Base-by-base conservation (phyloP, 2,113 vertebrate genomes). In the Choloepus hoffmanni region DNA sequence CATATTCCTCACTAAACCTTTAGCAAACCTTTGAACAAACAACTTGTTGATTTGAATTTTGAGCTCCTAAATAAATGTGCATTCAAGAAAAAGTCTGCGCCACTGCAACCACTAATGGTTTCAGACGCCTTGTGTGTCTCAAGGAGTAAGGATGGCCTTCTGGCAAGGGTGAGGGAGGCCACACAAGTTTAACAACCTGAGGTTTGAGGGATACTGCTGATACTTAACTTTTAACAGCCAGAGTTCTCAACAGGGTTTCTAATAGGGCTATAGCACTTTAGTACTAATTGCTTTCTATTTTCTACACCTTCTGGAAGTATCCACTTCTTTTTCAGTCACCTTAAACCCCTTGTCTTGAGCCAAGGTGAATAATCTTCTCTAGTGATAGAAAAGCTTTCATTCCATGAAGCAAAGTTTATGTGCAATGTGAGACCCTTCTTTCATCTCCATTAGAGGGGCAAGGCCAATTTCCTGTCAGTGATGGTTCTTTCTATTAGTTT, bases 41-140 rank as follows among this genome's bases (percentile, higher is more conserved):
- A 95, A 95, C 45, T 6, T 45, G 21, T 50, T 88, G 33, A 83
- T 89, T 88, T 77, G 23, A 90, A 88, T 90, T 95, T 24, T 88
- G 30, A 95, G 67, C 24, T 60, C 67, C 19, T 60, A 30, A n/a
- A 43, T 45, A 53, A 73, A 45, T 50, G 7, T 62, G 55, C 79
- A 50, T 36, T 90, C 7, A 33, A 90, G 40, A 79, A 87, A 81
- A 45, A 1, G 21, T 10, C 11, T 72, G 36, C 5, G 16, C 18
- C 9, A 43, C 15, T 36, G 53, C 19, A 18, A 16, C 16, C 14
- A 12, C 14, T 55, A 33, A 58, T 63, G 26, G 45, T 45, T 74
- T 19, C 67, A 85, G 36, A 53, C 48, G 60, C 53, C 7, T 40
- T 12, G 0, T 5, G 21, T 33, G 14, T 0, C 23, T 77, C 33